Evolutionary conservation across 2,113 vertebrate species (phyloP).

Genomic region (Parus major): DNA sequence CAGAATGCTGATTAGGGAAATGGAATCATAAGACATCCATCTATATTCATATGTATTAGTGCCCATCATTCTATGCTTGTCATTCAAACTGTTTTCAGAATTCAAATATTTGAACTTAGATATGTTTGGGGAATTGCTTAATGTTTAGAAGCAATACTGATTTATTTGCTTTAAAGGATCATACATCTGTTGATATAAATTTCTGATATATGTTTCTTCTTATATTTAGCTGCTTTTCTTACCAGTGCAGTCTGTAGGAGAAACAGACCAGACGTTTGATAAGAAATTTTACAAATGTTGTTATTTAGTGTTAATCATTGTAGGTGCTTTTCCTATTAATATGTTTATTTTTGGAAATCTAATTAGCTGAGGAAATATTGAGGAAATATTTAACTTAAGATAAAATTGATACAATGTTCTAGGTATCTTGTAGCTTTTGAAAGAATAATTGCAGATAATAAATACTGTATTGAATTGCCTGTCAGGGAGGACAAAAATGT

Average conservation of each 20-base stretch:
- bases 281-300: not conserved
- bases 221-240: not conserved
- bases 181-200: not conserved
- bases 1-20: not conserved
- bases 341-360: not conserved
- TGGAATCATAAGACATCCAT: not conserved
- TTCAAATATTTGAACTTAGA: not conserved
- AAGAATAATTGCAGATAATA: not conserved
- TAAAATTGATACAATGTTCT: not conserved
- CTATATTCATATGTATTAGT: not conserved
- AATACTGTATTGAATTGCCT: not conserved
- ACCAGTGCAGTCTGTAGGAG: not conserved
- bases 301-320: not conserved
- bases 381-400: not conserved
- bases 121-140: not conserved
- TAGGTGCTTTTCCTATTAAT: not conserved
- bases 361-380: not conserved
- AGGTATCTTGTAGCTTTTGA: not conserved
- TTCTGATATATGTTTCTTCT: not conserved
- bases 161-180: not conserved
- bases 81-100: not conserved
- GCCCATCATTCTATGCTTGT: not conserved
- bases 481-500: not conserved
- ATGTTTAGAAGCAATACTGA: not conserved
- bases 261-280: not conserved